These are phyloP conservation scores for Unio delphinus DNA, from an alignment of 2,888 invertebrate species.

Conservation along the genomic window DNA sequence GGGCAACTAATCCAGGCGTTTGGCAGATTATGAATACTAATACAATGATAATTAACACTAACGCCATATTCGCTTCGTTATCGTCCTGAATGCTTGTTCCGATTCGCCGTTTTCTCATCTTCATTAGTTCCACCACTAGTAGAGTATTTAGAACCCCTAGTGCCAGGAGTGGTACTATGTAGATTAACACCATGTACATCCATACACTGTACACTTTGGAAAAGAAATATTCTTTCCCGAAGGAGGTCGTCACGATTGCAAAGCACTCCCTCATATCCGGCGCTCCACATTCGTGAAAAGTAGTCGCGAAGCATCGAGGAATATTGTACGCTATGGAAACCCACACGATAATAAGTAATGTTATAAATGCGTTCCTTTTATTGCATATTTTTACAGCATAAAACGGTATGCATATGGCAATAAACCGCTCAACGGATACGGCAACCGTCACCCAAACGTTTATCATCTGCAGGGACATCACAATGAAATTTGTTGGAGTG, in stretches of 20 bases:
- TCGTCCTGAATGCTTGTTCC: slow-evolving; percentile 60
- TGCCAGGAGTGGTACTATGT: slow-evolving; percentile 52
- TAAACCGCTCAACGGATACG: slow-evolving; percentile 65
- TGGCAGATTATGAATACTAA: slow-evolving; percentile 68
- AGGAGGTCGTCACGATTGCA: slow-evolving; percentile 40
- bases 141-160: slow-evolving; percentile 57
- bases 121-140: slow-evolving; percentile 60
- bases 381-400: slow-evolving; percentile 55
- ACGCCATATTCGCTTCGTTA: slow-evolving; percentile 63
- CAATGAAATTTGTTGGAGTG: slow-evolving; percentile 56
- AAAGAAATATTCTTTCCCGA: slow-evolving; percentile 49
- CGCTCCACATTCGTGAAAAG: slow-evolving; percentile 11
- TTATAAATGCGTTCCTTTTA: slow-evolving; percentile 52
- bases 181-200: slow-evolving; percentile 56
- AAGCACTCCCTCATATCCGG: slow-evolving; percentile 24
- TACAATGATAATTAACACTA: slow-evolving; percentile 65
- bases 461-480: slow-evolving; percentile 63
- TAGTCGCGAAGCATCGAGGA: slow-evolving; percentile 58
- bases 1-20: slow-evolving; percentile 62
- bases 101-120: slow-evolving; percentile 53
- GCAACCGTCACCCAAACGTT: slow-evolving; percentile 67
- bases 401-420: slow-evolving; percentile 67
- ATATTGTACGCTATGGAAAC: slow-evolving; percentile 59
- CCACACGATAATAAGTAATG: slow-evolving; percentile 44
- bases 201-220: slow-evolving; percentile 48